Percentiles rank a stretch among this genome's conserved stretches.
phyloP scores from a whole-genome alignment of 1,140 invertebrate species.

The Eueides isabella region DNA sequence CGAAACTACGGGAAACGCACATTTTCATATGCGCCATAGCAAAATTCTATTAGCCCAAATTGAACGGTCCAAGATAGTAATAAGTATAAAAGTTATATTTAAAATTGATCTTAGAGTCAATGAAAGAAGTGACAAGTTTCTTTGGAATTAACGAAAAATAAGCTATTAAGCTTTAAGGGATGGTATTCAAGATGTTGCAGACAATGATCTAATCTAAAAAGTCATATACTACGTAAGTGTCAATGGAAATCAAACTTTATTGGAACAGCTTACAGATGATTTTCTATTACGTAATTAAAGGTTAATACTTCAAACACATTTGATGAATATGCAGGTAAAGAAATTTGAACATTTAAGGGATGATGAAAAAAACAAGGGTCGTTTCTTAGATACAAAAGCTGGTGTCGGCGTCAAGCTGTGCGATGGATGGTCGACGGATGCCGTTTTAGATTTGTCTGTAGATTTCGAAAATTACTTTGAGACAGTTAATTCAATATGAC shows the following conservation, averaged over 20 bases:
- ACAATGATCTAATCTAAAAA: constrained; percentile 38
- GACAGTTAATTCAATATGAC: constrained; percentile 76
- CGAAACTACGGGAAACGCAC: constrained; percentile 69
- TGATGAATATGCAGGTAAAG: constrained; percentile 72
- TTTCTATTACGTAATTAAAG: constrained; percentile 26
- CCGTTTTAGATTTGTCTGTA: constrained; percentile 71
- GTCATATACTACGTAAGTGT: constrained; percentile 38
- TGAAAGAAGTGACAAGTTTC: constrained; percentile 40
- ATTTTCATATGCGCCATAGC: constrained; percentile 67
- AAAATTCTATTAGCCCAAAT: constrained; percentile 60
- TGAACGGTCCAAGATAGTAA: constrained; percentile 15
- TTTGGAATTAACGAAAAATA: constrained; percentile 55
- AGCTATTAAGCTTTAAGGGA: constrained; percentile 73
- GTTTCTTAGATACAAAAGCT: constrained; percentile 73
- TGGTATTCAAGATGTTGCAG: constrained; percentile 77
- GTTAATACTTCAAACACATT: constrained; percentile 30
- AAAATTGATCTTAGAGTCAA: constrained; percentile 26
- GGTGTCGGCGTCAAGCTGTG: constrained; percentile 76
- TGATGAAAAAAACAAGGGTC: constrained; percentile 79
- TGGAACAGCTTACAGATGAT: constrained; percentile 32
- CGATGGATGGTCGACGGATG: constrained; percentile 75
- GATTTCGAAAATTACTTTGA: constrained; percentile 67
- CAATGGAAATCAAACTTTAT: constrained; percentile 41
- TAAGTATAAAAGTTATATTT: background rate
- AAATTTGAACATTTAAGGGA: constrained; percentile 80